Base-by-base conservation (phyloP, 2,797 vertebrate genomes). In the Leucoraja ocellata region DNA sequence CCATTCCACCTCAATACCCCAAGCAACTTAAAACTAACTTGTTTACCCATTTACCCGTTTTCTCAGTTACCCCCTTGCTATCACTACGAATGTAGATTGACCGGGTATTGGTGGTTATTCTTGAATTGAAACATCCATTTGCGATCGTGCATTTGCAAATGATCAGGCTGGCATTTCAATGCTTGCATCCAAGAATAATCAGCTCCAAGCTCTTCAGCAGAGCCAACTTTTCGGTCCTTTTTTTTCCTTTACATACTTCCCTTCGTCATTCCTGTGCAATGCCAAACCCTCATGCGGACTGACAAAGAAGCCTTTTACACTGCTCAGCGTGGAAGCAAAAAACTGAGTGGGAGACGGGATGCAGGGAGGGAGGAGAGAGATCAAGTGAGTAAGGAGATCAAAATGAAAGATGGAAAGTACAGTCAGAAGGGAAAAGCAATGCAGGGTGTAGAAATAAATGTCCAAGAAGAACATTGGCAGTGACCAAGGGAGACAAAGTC, bases 271-370 rank as follows among this genome's bases (percentile, higher is more conserved):
- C 61, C 4, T 8, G 61, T 36, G 61, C 1, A 4, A 68, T 88
- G 84, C 84, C 84, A 88, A 68, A 88, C 84, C 84, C 65, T 21
- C n/a, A 88, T 63, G 63, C 21, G 32, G 61, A 13, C 84, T 36
- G 84, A 88, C 84, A 88, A 68, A 88, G 63, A 32, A 39, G 18
- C 84, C n/a, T 32, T 88, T 88, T 63, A 88, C 28, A 68, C 61
- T 36, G 16, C 68, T 68, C 58, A 68, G 61, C 68, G 84, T 68
- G 63, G 63, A 54, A 68, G 63, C 84, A 61, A 88, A 65, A 68
- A 88, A 88, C 28, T 65, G n/a, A 68, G 14, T 68, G 84, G 68
- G 83, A 86, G 25, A 14, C 54, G 61, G 25, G 61, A 58, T 61
- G 1, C 14, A 28, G 84, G 1, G n/a, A 32, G 6, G 71, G 71